Conservation (phyloP, 2,797 vertebrate species). For the Cheirogaleus major region DNA sequence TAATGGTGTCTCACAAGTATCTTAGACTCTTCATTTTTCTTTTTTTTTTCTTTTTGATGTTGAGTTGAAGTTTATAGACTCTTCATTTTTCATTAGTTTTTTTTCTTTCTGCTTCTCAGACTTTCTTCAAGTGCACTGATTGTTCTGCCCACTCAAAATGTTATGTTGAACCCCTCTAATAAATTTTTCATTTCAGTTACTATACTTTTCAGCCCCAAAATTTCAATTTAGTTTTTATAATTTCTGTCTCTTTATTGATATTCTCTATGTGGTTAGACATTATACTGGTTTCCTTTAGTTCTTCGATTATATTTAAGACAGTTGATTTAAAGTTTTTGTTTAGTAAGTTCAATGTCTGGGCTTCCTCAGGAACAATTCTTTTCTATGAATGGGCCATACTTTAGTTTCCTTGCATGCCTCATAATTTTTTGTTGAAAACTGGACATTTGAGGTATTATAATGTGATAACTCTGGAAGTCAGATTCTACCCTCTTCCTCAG, state of each 20-base stretch:
- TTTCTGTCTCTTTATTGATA: background rate
- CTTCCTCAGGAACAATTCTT: background rate
- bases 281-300: background rate
- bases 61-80: background rate
- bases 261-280: background rate
- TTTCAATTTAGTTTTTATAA: background rate
- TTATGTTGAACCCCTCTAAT: background rate
- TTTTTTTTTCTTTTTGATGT: background rate
- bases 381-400: background rate
- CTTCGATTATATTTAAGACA: background rate
- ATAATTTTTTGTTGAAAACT: constrained; percentile 15
- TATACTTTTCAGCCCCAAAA: background rate
- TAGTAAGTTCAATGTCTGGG: background rate
- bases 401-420: background rate
- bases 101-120: background rate
- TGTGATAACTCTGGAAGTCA: background rate
- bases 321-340: background rate
- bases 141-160: constrained; percentile 11
- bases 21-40: background rate
- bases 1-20: background rate
- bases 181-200: constrained; percentile 33
- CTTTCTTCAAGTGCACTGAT: background rate
- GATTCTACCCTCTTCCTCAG: background rate
- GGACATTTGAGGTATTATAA: background rate
- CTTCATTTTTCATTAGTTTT: background rate